Evolutionary conservation across 2,113 vertebrate genomes (phyloP), one percentile per base, ranked within the genome.

Genomic region (Rallus limicola): DNA sequence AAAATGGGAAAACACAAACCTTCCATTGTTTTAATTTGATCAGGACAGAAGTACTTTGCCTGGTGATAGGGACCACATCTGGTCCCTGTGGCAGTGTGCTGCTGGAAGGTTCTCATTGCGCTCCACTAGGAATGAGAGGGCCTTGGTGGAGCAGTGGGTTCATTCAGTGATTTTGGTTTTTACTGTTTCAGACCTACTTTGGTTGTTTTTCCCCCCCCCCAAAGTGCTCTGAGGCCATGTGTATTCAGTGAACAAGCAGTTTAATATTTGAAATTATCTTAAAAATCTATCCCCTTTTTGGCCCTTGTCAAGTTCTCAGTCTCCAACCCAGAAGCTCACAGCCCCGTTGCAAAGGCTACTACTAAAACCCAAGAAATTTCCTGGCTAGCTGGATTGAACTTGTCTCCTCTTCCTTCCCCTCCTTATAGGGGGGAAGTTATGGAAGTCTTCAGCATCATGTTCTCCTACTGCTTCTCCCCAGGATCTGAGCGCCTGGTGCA

Each of bases 1-100:
- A 34, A 77, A 38, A 23, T 7, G 34, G 34, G 58, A 58, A 83
- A 70, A 13, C 67, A 62, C 15, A 16, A 82, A 36, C 16, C 53
- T 36, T 23, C 26, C 19, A 1, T n/a, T 2, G 44, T 38, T 33
- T 20, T 90, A 59, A 85, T 78, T 56, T 42, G 9, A 60, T 78
- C 52, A 67, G 21, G 20, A 44, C 50, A 76, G 34, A 23, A 9
- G 5, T 11, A 0, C 13, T 72, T 64, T 76, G 94, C 40, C n/a
- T 58, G 3, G 36, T 34, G 58, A 11, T 15, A 0, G 18, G 53
- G 52, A 34, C 6, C 42, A 3, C 17, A 18, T 36, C 74, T 40
- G 23, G 6, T 42, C 36, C n/a, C 56, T 3, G 2, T 16, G 17
- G 64, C 3, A 38, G 15, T 0, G 0, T n/a, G 16, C 42, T 25